phyloP scores from a whole-genome alignment of 2,113 vertebrate species.

The Hiodon alosoides region DNA sequence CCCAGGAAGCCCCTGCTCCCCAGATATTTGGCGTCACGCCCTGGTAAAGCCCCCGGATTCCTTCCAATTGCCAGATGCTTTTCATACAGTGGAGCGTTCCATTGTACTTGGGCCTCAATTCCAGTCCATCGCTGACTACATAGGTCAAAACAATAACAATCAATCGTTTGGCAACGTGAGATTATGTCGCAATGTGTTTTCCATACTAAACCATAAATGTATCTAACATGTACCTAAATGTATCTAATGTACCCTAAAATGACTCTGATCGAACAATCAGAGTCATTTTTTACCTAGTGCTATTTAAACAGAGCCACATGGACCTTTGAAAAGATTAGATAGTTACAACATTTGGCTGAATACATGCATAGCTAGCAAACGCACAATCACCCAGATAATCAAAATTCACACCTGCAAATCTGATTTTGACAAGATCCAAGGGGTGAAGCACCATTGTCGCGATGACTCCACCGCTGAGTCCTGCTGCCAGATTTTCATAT shows the following conservation, averaged over 20 bases:
- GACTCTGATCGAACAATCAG: background rate
- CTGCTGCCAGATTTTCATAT: slow-evolving; percentile 72
- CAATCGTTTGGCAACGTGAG: too few relatives aligned
- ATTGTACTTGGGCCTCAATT: slow-evolving; percentile 75
- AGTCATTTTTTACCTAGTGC: background rate
- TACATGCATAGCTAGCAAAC: background rate
- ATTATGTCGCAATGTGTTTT: background rate
- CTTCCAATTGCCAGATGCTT: slow-evolving; percentile 76
- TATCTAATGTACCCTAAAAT: too few relatives aligned
- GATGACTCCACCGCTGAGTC: slow-evolving; percentile 70
- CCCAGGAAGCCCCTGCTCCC: slow-evolving; percentile 81
- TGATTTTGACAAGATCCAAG: slow-evolving; percentile 78
- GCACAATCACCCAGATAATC: background rate
- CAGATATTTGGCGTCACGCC: slow-evolving; percentile 79
- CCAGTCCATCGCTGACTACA: slow-evolving; percentile 72
- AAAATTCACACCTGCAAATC: slow-evolving; percentile 66
- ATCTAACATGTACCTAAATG: background rate
- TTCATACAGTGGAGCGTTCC: slow-evolving; percentile 75
- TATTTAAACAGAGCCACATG: background rate
- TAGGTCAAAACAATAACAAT: slow-evolving; percentile 6
- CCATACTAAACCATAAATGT: background rate
- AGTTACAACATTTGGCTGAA: background rate
- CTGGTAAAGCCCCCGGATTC: slow-evolving; percentile 76
- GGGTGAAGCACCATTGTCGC: slow-evolving; percentile 77
- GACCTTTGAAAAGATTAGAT: background rate